These are phyloP conservation scores for Amblyteles armatorius DNA, from an alignment of 2,888 invertebrate species.

Conservation along the genomic window DNA sequence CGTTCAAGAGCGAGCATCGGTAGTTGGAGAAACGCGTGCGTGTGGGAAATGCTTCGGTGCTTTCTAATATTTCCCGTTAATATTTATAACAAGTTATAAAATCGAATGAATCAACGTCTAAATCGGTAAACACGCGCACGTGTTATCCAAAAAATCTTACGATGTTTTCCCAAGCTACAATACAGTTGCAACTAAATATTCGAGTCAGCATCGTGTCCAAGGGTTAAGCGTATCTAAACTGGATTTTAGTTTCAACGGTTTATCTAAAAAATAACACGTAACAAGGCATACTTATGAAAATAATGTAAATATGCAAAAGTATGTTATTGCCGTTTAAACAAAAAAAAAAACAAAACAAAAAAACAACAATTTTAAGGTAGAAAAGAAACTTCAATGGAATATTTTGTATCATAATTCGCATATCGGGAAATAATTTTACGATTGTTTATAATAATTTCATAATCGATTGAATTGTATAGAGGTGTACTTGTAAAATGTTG, in stretches of 20 bases:
- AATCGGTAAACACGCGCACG: background rate
- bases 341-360: background rate
- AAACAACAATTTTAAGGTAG: background rate
- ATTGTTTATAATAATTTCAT: background rate
- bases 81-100: background rate
- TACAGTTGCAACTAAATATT: background rate
- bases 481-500: background rate
- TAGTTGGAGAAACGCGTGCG: background rate
- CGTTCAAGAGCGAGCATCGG: slow-evolving; percentile 15
- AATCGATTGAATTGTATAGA: background rate
- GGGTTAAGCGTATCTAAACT: background rate
- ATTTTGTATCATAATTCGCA: background rate
- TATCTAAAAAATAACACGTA: background rate
- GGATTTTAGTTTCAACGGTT: background rate
- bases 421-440: background rate
- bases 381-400: slow-evolving; percentile 19
- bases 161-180: background rate
- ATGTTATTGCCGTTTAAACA: background rate
- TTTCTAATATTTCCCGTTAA: background rate
- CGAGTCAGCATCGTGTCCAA: background rate
- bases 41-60: background rate
- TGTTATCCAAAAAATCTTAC: background rate
- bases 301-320: background rate
- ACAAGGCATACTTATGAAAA: background rate
- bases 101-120: background rate